Evolutionary conservation across 2,797 vertebrate genomes (phyloP), one percentile per base, ranked within the genome.

Genomic region (Danio aesculapii): DNA sequence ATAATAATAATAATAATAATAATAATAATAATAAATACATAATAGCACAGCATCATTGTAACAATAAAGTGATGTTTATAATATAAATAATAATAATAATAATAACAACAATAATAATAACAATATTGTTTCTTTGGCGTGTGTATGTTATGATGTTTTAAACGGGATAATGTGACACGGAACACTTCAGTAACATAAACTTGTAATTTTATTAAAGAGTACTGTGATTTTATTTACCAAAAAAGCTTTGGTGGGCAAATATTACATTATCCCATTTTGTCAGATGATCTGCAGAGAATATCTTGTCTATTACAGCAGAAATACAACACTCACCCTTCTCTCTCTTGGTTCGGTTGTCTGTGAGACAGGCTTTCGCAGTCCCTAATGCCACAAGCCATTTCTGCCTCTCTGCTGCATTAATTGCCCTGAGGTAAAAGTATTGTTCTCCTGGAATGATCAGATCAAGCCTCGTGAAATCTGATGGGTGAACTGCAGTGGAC

Each of bases 401-500:
- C 84, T 99, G 98, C 86, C 98, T 96, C 90, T 99, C 97, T 67
- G 96, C 96, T 82, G 97, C 96, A 74, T 97, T 99, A 88, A 97
- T 96, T 87, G 98, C 96, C 90, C 96, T 95, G 92, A 99, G 93
- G 91, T 99, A 99, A 92, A 99, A 99, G 91, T 96, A 98, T 82
- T 99, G 98, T 76, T 99, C 97, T 84, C 98, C 98, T 8, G 98
- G 98, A 87, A 99, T 98, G 81, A 97, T 97, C 89, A 99, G 90
- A 88, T 99, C 98, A 90, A 99, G 95, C 77, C 98, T 94, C 0
- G 96, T 99, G 7, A 95, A 95, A 91, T 99, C 98, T 83, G 96
- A 94, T 78, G 97, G 92, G 91, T 99, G 93, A 89, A 99, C 98
- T 99, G 86, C 72, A 86, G 62, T 83, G 17, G 17, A 30, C 12